A percentile compares a stretch with the other conserved stretches of the same genome.
Conservation (phyloP, 1,140 invertebrate species). For the Zaprionus africanus region DNA sequence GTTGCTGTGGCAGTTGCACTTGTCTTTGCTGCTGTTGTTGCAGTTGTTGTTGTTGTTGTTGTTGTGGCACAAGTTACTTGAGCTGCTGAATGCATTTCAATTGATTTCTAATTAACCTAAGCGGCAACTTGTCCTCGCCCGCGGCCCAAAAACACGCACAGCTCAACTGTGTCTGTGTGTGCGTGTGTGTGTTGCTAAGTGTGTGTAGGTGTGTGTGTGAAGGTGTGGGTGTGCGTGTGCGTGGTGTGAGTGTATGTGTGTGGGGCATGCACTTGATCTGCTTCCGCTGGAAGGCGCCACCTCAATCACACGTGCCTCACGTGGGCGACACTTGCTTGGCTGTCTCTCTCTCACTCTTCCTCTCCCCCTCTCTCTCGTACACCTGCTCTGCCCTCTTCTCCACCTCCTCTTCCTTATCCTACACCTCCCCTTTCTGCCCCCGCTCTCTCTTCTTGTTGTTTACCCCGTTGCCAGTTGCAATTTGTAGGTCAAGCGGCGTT, state of each 20-base stretch:
- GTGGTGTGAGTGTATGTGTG: constrained; percentile 25
- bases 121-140: constrained; percentile 41
- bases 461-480: constrained; percentile 9
- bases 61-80: constrained; percentile 58
- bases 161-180: constrained; percentile 1
- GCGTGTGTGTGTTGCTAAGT: constrained; percentile 19
- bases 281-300: constrained; percentile 51
- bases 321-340: constrained; percentile 14
- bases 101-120: constrained; percentile 77
- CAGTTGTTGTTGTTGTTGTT: constrained; percentile 34
- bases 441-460: background rate
- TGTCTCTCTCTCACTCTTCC: background rate
- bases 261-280: constrained; percentile 64
- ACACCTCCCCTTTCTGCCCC: background rate
- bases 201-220: constrained; percentile 21
- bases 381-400: constrained; percentile 8
- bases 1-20: constrained; percentile 44
- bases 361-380: background rate
- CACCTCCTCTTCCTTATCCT: background rate
- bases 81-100: constrained; percentile 63
- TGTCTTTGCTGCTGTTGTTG: constrained; percentile 31
- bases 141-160: constrained; percentile 14
- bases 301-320: constrained; percentile 40
- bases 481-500: constrained; percentile 70
- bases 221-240: constrained; percentile 27